A percentile compares a stretch with the other conserved stretches of the same genome.
Conservation (phyloP, 2,113 vertebrate genomes). For the Zeus faber region DNA sequence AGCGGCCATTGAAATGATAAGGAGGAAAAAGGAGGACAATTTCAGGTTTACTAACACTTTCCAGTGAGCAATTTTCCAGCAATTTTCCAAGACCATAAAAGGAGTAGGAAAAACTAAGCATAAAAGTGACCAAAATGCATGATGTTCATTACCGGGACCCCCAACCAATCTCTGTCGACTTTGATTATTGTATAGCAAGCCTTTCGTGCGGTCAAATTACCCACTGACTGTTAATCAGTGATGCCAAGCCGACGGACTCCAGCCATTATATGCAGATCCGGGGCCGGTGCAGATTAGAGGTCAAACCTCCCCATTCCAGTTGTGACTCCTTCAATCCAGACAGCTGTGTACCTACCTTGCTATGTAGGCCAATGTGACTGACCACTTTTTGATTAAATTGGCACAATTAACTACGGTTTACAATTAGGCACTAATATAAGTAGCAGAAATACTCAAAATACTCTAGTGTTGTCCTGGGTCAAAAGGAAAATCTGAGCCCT, state of each 20-base stretch:
- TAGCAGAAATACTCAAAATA: too few species aligned
- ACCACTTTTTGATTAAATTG: background rate
- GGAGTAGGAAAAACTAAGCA: background rate
- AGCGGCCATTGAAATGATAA: constrained; percentile 11
- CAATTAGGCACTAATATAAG: background rate
- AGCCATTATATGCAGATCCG: constrained; percentile 11
- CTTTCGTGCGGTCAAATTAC: constrained; percentile 38
- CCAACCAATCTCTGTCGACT: background rate
- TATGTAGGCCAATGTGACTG: constrained; percentile 6
- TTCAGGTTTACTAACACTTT: too few species aligned
- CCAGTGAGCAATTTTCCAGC: background rate
- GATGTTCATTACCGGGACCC: background rate
- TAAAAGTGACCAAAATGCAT: background rate
- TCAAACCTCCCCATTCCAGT: constrained; percentile 35
- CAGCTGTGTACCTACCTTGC: constrained; percentile 15
- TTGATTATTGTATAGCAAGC: constrained; percentile 11
- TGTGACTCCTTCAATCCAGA: constrained; percentile 25
- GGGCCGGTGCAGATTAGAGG: constrained; percentile 46
- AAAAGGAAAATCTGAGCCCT: too few species aligned
- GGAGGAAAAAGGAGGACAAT: constrained; percentile 12
- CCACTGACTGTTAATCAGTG: constrained; percentile 54
- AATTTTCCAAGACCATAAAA: background rate
- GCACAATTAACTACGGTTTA: background rate
- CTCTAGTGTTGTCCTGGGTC: too few species aligned
- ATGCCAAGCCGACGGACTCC: constrained; percentile 37